Evolutionary conservation across 1,140 invertebrate genomes (phyloP), one percentile per base, ranked within the genome.

Genomic region (Vanessa atalanta): DNA sequence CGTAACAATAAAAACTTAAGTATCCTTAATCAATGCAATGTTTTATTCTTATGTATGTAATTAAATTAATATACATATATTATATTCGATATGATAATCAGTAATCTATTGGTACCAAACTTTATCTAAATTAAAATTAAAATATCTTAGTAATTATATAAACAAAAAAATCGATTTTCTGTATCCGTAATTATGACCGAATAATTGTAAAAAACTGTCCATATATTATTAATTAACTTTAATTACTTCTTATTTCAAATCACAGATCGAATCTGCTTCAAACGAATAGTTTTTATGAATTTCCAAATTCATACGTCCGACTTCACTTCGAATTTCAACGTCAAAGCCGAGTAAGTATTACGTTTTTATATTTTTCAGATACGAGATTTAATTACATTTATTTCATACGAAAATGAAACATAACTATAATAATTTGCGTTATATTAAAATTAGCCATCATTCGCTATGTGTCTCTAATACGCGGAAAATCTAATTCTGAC

Each of bases 401-500:
- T 43, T 43, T 43, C 37, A 11, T 43, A 8, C 37, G 6, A 11
- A 43, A 9, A 43, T 43, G 9, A 43, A 43, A 43, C 37, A 9
- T 9, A 7, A 1, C 8, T 61, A 53, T 15, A 60, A 55, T 48
- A 48, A 57, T n/a, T 47, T 47, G 68, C 61, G 61, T 48, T 50
- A 63, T 23, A 70, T 57, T n/a, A 13, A 20, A 26, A 61, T 48
- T 47, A 26, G 15, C 47, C 4, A 64, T 50, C 51, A 37, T 65
- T 74, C 50, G 13, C 61, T 11, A 20, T 16, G 23, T 53, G 3
- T 16, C 8, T 53, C 15, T 68, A 65, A 69, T 75, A 75, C 73
- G 43, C 63, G 70, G 70, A 72, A 72, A 55, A 72, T 47, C 70
- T 57, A 65, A 65, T 72, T 72, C 51, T 37, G 61, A 53, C 31